A percentile compares a stretch with the other conserved stretches of the same genome.
Evolutionary conservation across 2,797 vertebrate genomes (phyloP).

Genomic region (Poecilia velifera): DNA sequence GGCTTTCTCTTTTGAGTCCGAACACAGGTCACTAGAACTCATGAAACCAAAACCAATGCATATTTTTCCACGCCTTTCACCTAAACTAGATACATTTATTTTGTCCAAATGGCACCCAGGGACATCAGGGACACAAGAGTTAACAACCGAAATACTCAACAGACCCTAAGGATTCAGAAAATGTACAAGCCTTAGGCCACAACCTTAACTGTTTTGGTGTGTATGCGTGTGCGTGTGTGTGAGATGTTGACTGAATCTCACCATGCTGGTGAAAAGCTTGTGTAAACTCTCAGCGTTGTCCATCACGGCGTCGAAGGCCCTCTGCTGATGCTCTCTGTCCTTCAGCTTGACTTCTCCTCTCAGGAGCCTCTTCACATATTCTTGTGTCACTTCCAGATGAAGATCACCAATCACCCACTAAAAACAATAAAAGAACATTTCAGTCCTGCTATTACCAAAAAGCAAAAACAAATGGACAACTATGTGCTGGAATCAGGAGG

Average conservation of each 20-base stretch:
- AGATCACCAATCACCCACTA: slow-evolving; percentile 84
- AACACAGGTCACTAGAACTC: too few species aligned
- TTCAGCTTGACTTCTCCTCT: slow-evolving; percentile 83
- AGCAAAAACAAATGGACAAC: neutral
- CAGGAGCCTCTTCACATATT: slow-evolving; percentile 86
- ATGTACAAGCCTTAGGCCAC: too few species aligned
- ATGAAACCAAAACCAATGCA: too few species aligned
- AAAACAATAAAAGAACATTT: neutral
- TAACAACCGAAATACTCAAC: too few species aligned
- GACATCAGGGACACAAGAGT: too few species aligned
- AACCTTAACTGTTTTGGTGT: too few species aligned
- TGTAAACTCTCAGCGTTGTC: slow-evolving; percentile 74
- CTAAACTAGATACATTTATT: too few species aligned
- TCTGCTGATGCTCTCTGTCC: slow-evolving; percentile 73
- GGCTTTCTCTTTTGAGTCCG: too few species aligned
- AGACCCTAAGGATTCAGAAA: too few species aligned
- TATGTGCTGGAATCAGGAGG: neutral
- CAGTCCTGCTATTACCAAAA: neutral
- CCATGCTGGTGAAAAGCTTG: slow-evolving; percentile 74
- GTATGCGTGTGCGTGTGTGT: neutral
- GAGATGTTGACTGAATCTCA: slow-evolving; percentile 62
- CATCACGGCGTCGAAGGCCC: slow-evolving; percentile 67
- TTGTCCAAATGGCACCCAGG: too few species aligned
- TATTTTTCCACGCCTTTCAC: too few species aligned
- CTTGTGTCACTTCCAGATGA: slow-evolving; percentile 81